phyloP scores from a whole-genome alignment of 1,140 invertebrate species.

The Diorhabda carinulata region DNA sequence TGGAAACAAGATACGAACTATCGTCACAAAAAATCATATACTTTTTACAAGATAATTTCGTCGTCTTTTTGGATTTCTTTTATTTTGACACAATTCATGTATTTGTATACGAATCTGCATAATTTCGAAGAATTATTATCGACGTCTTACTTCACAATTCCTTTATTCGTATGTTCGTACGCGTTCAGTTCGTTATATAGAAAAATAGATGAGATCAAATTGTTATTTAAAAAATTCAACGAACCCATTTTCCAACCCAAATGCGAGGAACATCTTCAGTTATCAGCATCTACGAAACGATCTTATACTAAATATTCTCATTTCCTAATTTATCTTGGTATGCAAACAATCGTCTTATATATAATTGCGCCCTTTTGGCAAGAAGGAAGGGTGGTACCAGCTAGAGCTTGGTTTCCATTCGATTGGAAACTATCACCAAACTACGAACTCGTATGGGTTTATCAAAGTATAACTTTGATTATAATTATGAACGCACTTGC shows the following conservation, averaged over 20 bases:
- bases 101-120: background rate
- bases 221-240: background rate
- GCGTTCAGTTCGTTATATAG: background rate
- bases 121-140: background rate
- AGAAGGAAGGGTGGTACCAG: background rate
- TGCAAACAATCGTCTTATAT: background rate
- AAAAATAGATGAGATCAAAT: background rate
- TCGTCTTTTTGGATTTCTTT: background rate
- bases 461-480: background rate
- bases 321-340: background rate
- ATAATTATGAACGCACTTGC: background rate
- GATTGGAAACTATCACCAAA: conserved; percentile 9
- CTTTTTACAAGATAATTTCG: background rate
- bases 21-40: background rate
- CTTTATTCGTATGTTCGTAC: background rate
- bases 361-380: background rate
- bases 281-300: background rate
- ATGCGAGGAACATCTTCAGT: background rate
- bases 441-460: background rate
- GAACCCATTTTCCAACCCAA: conserved; percentile 3
- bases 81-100: background rate
- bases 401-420: conserved; percentile 6
- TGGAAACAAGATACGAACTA: background rate
- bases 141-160: background rate
- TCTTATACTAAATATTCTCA: background rate